phyloP scores from a whole-genome alignment of 2,888 invertebrate genomes.

The Agelastica alni region DNA sequence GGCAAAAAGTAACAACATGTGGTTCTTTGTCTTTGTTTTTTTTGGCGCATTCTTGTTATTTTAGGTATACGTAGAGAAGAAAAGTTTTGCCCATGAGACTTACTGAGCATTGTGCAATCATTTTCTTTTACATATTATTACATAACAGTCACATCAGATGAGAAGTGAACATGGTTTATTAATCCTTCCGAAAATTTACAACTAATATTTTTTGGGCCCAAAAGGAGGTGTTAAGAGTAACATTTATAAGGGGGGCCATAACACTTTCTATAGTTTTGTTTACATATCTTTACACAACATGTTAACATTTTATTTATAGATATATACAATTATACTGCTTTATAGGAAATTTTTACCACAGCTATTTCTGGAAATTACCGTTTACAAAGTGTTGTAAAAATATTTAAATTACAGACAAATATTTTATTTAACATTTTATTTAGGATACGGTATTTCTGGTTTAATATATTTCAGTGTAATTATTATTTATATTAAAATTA shows the following conservation, averaged over 20 bases:
- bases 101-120: slow-evolving; percentile 7
- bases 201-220: slow-evolving; percentile 44
- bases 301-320: slow-evolving; percentile 53
- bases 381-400: too few relatives aligned
- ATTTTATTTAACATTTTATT: too few relatives aligned
- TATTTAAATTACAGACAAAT: too few relatives aligned
- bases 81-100: not conserved
- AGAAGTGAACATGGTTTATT: slow-evolving; percentile 6
- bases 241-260: slow-evolving; percentile 41
- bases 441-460: too few relatives aligned
- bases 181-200: slow-evolving; percentile 16
- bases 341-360: slow-evolving; percentile 18
- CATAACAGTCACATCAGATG: slow-evolving; percentile 3
- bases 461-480: too few relatives aligned
- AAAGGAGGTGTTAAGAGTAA: slow-evolving; percentile 40
- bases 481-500: too few relatives aligned
- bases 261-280: slow-evolving; percentile 36
- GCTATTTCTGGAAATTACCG: slow-evolving; percentile 10
- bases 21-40: too few relatives aligned
- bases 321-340: slow-evolving; percentile 48
- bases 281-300: slow-evolving; percentile 49
- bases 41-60: too few relatives aligned
- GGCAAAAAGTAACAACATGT: too few relatives aligned
- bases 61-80: too few relatives aligned
- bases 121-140: slow-evolving; percentile 1